Base-by-base conservation (phyloP, 92 coral and sea anemone genomes). In the Bergia sp. region DNA sequence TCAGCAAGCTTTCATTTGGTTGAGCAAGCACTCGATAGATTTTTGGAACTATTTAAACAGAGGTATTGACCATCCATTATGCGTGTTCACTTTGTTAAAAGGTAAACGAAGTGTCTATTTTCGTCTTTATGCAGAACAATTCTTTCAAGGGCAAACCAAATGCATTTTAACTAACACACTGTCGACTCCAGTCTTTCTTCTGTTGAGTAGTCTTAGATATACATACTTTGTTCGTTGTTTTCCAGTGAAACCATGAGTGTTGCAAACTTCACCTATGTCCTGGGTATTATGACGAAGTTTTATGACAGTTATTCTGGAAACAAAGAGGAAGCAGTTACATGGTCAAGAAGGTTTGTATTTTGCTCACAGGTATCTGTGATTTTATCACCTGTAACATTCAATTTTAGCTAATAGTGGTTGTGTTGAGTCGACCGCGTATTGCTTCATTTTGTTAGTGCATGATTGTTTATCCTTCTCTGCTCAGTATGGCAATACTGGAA, bases 241-340 rank as follows among this genome's bases (percentile, higher is more conserved):
- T 55, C 3, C 74, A 97, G 99, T 86, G 99, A 97, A 85, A 97
- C 99, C 3, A 94, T 97, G 89, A 97, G 95, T 90, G 98, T 97
- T 61, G 92, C 95, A 20, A 96, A 91, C 87, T 96, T 97, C 86
- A 93, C 95, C 7, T 95, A 97, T 81, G 92, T 97, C 37, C 86
- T 97, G 44, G 90, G 86, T 58, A 91, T 94, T 67, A 92, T 94
- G 79, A 90, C 95, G 80, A 94, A 91, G 85, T 95, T 96, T 82
- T 95, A 94, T 76, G 98, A 95, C 74, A 86, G 82, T 78, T 88
- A 85, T 75, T 64, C 86, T 40, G 92, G 94, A 80, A 92, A 90
- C 80, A 97, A 97, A 64, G 90, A 91, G 57, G 91, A 95, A 79
- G 90, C 93, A 18, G 71, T 91, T 0, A 88, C 89, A 21, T 97